A percentile compares a stretch with the other conserved stretches of the same genome.
phyloP scores from a whole-genome alignment of 2,888 invertebrate genomes.

The Cataglyphis albicans region DNA sequence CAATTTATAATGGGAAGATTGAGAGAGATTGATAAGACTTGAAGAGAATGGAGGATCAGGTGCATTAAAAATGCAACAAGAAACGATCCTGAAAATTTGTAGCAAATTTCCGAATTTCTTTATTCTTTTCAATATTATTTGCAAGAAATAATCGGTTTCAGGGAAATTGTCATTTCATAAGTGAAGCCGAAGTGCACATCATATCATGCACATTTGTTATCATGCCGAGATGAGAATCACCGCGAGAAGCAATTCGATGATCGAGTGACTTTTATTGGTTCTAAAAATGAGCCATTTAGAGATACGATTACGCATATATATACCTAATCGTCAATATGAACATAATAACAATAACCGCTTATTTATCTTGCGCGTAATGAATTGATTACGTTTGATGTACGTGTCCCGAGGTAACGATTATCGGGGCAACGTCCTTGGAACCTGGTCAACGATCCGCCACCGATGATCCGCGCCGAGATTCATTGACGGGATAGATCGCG shows the following conservation, averaged over 20 bases:
- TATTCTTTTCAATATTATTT: neutral
- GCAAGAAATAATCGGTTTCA: neutral
- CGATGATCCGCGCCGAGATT: conserved; percentile 11
- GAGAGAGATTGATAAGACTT: neutral
- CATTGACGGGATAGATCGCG: conserved; percentile 11
- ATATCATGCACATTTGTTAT: neutral
- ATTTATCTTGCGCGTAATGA: conserved; percentile 5
- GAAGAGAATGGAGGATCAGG: neutral
- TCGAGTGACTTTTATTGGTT: neutral
- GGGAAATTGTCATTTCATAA: neutral
- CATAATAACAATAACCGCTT: neutral
- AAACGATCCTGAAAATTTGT: neutral
- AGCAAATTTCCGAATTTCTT: neutral
- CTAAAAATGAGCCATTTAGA: neutral
- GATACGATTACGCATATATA: neutral
- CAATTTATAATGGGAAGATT: neutral
- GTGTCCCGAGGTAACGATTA: neutral
- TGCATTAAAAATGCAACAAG: neutral
- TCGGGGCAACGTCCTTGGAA: conserved; percentile 18
- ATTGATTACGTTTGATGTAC: neutral
- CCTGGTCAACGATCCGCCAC: conserved; percentile 34
- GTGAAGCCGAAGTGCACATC: neutral
- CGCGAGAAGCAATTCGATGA: neutral
- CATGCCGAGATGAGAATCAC: neutral
- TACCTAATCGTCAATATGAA: neutral